Evolutionary conservation across 2,113 vertebrate genomes (phyloP).

Genomic region (Cyanoderma ruficeps): DNA sequence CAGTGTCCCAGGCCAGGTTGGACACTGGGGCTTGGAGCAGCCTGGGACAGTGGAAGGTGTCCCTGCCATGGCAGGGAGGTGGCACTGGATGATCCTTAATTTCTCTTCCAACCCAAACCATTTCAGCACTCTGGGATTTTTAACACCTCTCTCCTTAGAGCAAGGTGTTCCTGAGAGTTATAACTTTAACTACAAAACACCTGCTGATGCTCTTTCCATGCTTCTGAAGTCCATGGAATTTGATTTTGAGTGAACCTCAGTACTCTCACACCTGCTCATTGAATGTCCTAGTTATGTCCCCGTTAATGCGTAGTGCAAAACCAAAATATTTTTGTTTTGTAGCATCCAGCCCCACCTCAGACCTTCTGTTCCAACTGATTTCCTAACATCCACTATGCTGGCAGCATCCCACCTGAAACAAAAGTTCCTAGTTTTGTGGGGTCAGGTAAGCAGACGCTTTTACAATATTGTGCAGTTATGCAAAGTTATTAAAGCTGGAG

Average conservation of each 20-base stretch:
- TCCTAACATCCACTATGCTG: not conserved
- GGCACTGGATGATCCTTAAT: not conserved
- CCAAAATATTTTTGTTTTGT: not conserved
- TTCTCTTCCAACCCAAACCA: not conserved
- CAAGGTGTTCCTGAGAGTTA: not conserved
- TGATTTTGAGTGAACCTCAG: too few relatives aligned
- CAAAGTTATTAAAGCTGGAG: not conserved
- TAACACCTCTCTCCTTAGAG: too few relatives aligned
- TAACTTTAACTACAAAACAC: not conserved
- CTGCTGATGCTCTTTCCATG: accelerated
- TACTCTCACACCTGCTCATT: accelerated
- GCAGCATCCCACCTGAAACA: not conserved
- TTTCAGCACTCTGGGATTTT: not conserved
- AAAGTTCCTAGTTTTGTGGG: constrained; percentile 22
- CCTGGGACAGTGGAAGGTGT: not conserved
- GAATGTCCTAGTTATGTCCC: not conserved
- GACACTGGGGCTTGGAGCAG: not conserved
- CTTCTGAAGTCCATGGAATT: not conserved
- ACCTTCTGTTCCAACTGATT: not conserved
- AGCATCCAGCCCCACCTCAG: not conserved
- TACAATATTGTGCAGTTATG: constrained; percentile 34
- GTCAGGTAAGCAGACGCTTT: constrained; percentile 26
- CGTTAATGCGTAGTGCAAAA: accelerated
- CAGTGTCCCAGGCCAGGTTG: not conserved
- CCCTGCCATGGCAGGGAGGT: not conserved